Base-by-base conservation (phyloP, 2,113 vertebrate genomes). In the Mirounga angustirostris region DNA sequence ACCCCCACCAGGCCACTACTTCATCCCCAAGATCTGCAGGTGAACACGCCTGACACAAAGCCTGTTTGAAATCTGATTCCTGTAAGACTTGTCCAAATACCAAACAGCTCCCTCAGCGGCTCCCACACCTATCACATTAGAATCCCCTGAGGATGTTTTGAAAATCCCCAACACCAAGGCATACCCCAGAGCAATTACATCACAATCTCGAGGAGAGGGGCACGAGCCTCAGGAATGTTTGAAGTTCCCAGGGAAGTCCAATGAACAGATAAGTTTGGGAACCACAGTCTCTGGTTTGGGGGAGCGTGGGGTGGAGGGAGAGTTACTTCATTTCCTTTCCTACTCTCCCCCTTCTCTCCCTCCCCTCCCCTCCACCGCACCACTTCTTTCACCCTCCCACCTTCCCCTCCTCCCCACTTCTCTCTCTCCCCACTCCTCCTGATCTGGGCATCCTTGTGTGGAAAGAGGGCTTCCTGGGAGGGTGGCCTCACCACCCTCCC, bases 1-100 rank as follows among this genome's bases (percentile, higher is more conserved):
- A 84, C 56, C 46, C 19, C 69, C 69, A 58, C 67, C 87, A n/a
- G 52, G 80, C 33, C 28, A 30, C 73, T 56, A 91, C 91, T 95
- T 89, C 71, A 93, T 33, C 52, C 33, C 93, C 43, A 24, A 18
- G 81, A 61, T 40, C 91, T 76, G 14, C 14, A 81, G 52, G 52
- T 14, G 24, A 40, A n/a, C 43, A 84, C 1, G 0, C n/a, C 61
- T 7, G 9, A 18, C 1, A 0, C 16, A 46, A 82, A 74, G 13
- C 4, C 36, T n/a, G 26, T 59, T 15, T 33, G 87, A 90, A 96
- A 52, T 13, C 33, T 0, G 22, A n/a, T 11, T 58, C 67, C 85
- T 69, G 28, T 19, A 18, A 65, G 67, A 43, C 19, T 30, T 30
- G 16, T 46, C 43, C 67, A 61, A 61, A 54, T 24, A 19, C 46